phyloP scores from a whole-genome alignment of 2,888 invertebrate genomes.

The Amiota communis region DNA sequence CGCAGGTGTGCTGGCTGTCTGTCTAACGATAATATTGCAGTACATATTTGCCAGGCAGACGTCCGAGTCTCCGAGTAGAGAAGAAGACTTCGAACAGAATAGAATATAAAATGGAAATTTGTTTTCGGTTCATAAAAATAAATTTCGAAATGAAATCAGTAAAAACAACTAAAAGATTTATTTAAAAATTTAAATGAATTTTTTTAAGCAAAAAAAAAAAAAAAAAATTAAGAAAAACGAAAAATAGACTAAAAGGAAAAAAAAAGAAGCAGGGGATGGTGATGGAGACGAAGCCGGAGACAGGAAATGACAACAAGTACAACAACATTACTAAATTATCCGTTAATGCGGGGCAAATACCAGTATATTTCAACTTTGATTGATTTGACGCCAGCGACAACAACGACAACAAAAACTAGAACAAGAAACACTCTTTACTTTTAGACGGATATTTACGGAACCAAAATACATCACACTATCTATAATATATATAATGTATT shows the following conservation, averaged over 20 bases:
- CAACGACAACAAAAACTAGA: conserved; percentile 25
- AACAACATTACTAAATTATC: conserved; percentile 12
- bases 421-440: too few relatives aligned
- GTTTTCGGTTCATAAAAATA: too few relatives aligned
- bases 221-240: not conserved
- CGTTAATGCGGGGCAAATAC: not conserved
- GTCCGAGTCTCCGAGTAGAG: too few relatives aligned
- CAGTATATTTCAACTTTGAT: conserved; percentile 53
- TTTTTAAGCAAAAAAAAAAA: not conserved
- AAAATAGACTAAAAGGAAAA: not conserved
- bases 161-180: too few relatives aligned
- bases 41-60: too few relatives aligned
- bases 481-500: not conserved
- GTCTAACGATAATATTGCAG: too few relatives aligned
- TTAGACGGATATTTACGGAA: not conserved
- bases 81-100: too few relatives aligned
- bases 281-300: not conserved
- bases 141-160: too few relatives aligned
- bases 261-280: not conserved
- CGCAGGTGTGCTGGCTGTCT: too few relatives aligned
- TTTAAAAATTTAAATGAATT: not conserved
- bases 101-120: too few relatives aligned
- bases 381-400: conserved; percentile 58
- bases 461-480: not conserved
- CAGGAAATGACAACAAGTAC: not conserved